Evolutionary conservation across 2,888 invertebrate genomes (phyloP).

Genomic region (Epinotia brunnichana): DNA sequence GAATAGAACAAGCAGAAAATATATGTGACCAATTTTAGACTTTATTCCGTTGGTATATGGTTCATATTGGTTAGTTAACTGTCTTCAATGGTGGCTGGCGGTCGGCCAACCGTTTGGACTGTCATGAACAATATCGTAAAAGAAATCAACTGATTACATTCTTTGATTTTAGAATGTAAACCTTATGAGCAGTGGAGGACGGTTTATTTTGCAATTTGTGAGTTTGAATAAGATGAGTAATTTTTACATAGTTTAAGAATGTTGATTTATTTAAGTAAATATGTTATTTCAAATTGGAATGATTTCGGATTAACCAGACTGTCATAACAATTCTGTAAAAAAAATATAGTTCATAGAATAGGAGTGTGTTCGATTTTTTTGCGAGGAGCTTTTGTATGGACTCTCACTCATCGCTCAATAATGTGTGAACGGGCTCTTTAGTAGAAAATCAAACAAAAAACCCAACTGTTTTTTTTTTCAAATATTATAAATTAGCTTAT

Average conservation of each 20-base stretch:
- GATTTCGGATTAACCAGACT: neutral
- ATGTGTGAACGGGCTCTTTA: too few species aligned
- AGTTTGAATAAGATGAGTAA: neutral
- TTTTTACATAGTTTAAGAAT: neutral
- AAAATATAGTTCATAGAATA: too few species aligned
- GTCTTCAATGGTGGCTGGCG: neutral
- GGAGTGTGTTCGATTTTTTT: too few species aligned
- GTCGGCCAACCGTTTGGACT: neutral
- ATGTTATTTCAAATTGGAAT: conserved; percentile 1
- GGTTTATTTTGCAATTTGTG: neutral
- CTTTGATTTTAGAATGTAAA: neutral
- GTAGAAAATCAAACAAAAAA: too few species aligned
- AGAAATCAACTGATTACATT: neutral
- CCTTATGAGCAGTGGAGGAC: neutral
- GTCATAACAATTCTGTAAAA: neutral
- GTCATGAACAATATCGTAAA: conserved; percentile 2
- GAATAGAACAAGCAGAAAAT: neutral
- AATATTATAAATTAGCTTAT: too few species aligned
- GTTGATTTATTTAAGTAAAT: neutral
- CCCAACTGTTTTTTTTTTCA: too few species aligned
- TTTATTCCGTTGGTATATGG: neutral
- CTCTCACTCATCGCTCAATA: too few species aligned
- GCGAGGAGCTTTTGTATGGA: too few species aligned
- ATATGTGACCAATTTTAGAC: neutral
- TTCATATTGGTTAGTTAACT: neutral